These are phyloP conservation scores for Parapristionchus giblindavisi DNA, from an alignment of 2,888 invertebrate genomes.

Conservation along the genomic window DNA sequence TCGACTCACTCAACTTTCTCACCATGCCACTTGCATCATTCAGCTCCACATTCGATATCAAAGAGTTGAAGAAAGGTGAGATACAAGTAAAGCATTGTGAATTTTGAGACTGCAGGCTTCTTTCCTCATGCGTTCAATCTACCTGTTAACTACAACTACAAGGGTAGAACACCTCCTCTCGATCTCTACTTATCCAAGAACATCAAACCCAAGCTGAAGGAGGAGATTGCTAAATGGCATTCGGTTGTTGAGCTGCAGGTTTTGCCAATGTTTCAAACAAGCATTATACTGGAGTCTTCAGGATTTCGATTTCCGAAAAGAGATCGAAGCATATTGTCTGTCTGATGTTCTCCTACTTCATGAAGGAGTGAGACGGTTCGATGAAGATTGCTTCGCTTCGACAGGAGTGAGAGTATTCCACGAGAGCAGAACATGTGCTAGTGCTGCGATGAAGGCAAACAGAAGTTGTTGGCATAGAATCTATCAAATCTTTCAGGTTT, in stretches of 20 bases:
- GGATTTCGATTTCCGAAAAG: conserved; percentile 1
- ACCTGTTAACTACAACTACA: conserved; percentile 1
- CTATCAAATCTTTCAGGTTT: background rate
- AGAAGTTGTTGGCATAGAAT: background rate
- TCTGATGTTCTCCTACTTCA: conserved; percentile 14
- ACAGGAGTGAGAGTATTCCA: conserved; percentile 4
- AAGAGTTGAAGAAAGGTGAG: conserved; percentile 5
- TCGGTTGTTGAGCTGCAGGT: background rate
- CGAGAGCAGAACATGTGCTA: conserved; percentile 1
- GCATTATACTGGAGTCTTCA: no score
- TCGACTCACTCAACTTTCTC: conserved; percentile 13
- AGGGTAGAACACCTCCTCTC: background rate
- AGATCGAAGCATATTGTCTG: background rate
- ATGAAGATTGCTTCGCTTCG: conserved; percentile 5
- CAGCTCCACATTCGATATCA: background rate
- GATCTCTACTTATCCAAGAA: background rate
- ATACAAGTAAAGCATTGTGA: no score
- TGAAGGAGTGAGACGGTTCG: conserved; percentile 19
- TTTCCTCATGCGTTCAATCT: conserved; percentile 4
- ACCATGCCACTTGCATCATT: conserved; percentile 1
- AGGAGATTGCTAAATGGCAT: conserved; percentile 4
- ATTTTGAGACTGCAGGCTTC: no score
- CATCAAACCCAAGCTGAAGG: background rate
- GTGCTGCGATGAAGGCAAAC: background rate
- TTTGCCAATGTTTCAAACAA: no score